Conservation (phyloP, 2,113 vertebrate genomes). For the Ceyx margarethae region DNA sequence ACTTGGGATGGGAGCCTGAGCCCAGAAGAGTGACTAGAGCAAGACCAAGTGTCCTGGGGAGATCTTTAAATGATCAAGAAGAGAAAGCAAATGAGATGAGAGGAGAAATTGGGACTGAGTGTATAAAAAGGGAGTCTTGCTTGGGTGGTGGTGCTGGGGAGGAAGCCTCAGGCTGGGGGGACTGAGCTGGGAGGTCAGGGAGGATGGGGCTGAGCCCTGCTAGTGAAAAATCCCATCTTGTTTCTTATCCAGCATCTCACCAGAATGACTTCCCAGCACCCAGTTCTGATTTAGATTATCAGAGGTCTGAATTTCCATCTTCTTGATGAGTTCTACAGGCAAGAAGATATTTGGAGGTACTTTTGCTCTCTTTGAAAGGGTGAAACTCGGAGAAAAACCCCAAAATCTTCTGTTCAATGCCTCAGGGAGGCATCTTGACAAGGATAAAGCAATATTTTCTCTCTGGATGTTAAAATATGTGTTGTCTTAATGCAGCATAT, state of each 20-base stretch:
- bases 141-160: background rate
- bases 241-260: background rate
- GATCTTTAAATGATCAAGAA: background rate
- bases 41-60: background rate
- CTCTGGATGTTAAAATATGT: background rate
- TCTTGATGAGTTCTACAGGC: background rate
- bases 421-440: background rate
- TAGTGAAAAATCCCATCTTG: background rate
- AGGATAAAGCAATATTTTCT: background rate
- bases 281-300: background rate
- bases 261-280: background rate
- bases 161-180: background rate
- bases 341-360: background rate
- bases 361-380: background rate
- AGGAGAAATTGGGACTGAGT: background rate
- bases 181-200: background rate
- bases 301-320: background rate
- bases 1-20: background rate
- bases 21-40: background rate
- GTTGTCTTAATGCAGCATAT: background rate
- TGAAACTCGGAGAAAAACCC: background rate
- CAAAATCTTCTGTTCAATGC: background rate
- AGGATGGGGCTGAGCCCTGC: background rate
- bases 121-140: background rate
- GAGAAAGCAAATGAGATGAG: background rate